Percentiles rank a stretch among this genome's conserved stretches.
These are phyloP conservation scores for Agrotis exclamationis DNA, from an alignment of 2,888 invertebrate genomes.

Conservation along the genomic window DNA sequence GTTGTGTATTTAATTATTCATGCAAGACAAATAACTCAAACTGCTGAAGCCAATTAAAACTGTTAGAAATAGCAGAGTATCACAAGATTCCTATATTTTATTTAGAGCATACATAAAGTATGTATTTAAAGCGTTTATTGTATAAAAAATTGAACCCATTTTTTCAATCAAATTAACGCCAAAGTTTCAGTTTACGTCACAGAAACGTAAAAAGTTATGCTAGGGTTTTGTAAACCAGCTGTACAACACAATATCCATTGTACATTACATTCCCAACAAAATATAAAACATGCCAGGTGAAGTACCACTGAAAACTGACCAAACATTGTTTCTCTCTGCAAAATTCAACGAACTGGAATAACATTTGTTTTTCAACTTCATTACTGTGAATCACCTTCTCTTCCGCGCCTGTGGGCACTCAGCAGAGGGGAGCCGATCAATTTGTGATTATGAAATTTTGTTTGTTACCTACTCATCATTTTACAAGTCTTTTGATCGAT, in stretches of 20 bases:
- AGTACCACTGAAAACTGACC: constrained; percentile 39
- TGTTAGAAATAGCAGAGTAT: too few relatives aligned
- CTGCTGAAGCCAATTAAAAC: too few relatives aligned
- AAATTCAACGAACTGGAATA: constrained; percentile 48
- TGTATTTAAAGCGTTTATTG: too few relatives aligned
- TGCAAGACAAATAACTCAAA: too few relatives aligned
- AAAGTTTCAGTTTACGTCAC: too few relatives aligned
- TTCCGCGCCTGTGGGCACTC: constrained; percentile 26
- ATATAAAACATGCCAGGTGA: constrained; percentile 24
- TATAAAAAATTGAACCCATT: too few relatives aligned
- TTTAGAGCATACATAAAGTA: too few relatives aligned
- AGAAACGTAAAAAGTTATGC: too few relatives aligned
- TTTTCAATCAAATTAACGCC: too few relatives aligned
- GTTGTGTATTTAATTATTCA: too few relatives aligned
- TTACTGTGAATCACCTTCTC: constrained; percentile 42
- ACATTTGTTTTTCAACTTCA: constrained; percentile 53
- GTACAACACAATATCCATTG: constrained; percentile 12
- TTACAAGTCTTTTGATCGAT: neutral
- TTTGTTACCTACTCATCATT: constrained; percentile 4
- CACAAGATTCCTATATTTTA: too few relatives aligned
- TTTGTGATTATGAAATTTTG: constrained; percentile 16
- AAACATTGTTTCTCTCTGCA: constrained; percentile 33
- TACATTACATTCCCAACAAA: constrained; percentile 23
- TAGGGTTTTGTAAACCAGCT: neutral
- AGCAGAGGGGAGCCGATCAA: constrained; percentile 23